Base-by-base conservation (phyloP, 2,888 invertebrate genomes). In the Tenthredo distinguenda region DNA sequence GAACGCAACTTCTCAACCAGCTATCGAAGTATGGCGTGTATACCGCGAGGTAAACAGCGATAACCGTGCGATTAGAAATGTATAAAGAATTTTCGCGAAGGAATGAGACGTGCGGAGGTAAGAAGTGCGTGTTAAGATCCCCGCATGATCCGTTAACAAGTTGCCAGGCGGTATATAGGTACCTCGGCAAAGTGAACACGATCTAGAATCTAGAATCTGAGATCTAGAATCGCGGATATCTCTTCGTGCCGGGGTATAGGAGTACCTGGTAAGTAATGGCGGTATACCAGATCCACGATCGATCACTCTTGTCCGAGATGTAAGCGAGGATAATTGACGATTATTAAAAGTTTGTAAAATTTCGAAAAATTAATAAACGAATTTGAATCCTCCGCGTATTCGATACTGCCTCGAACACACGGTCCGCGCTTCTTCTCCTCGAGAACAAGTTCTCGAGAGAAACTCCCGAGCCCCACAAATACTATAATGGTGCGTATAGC, bases 181-280 rank as follows among this genome's bases (percentile, higher is more conserved):
- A 89, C 89, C 85, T 87, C 88, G 89, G 89, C 90, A 91, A 91
- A 91, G 91, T 88, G 88, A 87, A 89, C 88, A 88, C 89, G 90
- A 90, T 91, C 90, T 87, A 55, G 77, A 77, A 77, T 81, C 81
- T 81, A 62, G n/a, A 87, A 88, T 89, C 88, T 88, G 85, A 84
- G 81, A 87, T 88, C 87, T 87, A 71, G 85, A 71, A 87, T 87
- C 87, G 40, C 68, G 43, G 62, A 26, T 37, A 83, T 65, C 40
- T 62, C 58, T 43, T 62, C 40, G 31, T 12, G 34, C 12, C 37
- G 50, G 18, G 58, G 1, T 43, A 31, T 43, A 15, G 18, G 18
- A 34, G 34, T 34, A 15, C 15, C 9, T n/a, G 77, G 77, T 47
- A 55, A 34, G 31, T 18, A 34, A 77, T n/a, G 76, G n/a, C 18